Base-by-base conservation (phyloP, 2,797 vertebrate species). In the Hydrophis major region DNA sequence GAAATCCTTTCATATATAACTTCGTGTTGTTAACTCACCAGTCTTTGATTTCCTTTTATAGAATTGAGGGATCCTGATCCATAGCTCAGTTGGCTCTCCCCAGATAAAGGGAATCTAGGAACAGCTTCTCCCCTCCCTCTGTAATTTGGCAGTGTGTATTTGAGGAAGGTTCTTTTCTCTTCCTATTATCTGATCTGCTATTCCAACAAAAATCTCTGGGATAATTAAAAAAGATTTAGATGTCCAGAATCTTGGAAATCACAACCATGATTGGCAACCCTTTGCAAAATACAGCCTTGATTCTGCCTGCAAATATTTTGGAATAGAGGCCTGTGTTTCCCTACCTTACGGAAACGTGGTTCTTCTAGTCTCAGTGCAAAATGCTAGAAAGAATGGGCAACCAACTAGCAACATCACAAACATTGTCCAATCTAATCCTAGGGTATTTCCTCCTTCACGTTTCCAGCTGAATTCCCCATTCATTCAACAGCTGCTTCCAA, bases 401-500 rank as follows among this genome's bases (percentile, higher is more conserved):
- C 87, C 32, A 32, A 89, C 32, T 56, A 90, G 50, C 69, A 89
- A 69, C 87, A 13, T 27, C 47, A 47, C 55, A 83, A 25, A 87
- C 63, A 89, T 18, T n/a, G 66, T 60, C 56, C 50, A 61, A 2
- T 32, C 27, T 66, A 63, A 86, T 50, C 22, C 32, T 89, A 27
- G n/a, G 32, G 57, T 28, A 89, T 93, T 37, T 69, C 89, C 83
- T 89, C 66, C 57, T 57, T 25, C n/a, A 25, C 59, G 87, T 27
- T 89, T 91, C 87, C 69, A 42, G 32, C 50, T 86, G 90, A 93
- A 93, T 86, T 86, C 87, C 87, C 90, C 93, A 89, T 93, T 93
- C 87, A 91, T 93, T 93, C 93, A 91, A 93, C 93, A 93, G 93
- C 93, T 91, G 90, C 69, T 93, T 57, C 69, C 69, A 47, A 66